Evolutionary conservation across 1,140 invertebrate genomes (phyloP), one percentile per base, ranked within the genome.

Genomic region (Brachystomella parvula): DNA sequence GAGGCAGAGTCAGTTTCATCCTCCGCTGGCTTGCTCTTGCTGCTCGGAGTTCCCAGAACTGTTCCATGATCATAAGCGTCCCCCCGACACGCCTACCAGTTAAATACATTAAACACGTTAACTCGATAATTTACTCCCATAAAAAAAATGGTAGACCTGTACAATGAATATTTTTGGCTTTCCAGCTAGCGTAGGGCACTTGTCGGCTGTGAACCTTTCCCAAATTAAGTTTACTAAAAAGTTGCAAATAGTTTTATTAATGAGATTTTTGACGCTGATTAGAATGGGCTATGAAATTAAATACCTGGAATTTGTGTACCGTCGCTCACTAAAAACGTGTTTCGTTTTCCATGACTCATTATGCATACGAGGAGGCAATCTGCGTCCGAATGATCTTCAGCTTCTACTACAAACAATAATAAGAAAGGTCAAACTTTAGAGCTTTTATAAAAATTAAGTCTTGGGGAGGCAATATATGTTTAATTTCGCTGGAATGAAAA

Each of bases 41-140:
- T 70, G 66, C 35, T 64, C n/a, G 53, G 56, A 26, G 31, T 12
- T n/a, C 1, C 69, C 30, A 82, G 32, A 2, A 56, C 49, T 0
- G 80, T 71, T 2, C 82, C 82, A 17, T 63, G 49, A 71, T 84
- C 83, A 0, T 81, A 69, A 62, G 76, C 75, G 2, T 78, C 70
- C 2, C 83, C 83, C 67, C 82, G 76, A 65, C 83, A 84, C 49
- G 83, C 83, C 82, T 85, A n/a, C n/a, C n/a, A n/a, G n/a, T n/a
- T n/a, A 49, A 73, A n/a, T n/a, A n/a, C n/a, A n/a, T n/a, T n/a
- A n/a, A n/a, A n/a, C n/a, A n/a, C n/a, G n/a, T n/a, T n/a, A n/a
- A n/a, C n/a, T n/a, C n/a, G n/a, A n/a, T n/a, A n/a, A n/a, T n/a
- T n/a, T n/a, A n/a, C n/a, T n/a, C n/a, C n/a, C n/a, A n/a, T n/a